Evolutionary conservation across 2,113 vertebrate genomes (phyloP), one percentile per base, ranked within the genome.

Genomic region (Hippoglossus stenolepis): DNA sequence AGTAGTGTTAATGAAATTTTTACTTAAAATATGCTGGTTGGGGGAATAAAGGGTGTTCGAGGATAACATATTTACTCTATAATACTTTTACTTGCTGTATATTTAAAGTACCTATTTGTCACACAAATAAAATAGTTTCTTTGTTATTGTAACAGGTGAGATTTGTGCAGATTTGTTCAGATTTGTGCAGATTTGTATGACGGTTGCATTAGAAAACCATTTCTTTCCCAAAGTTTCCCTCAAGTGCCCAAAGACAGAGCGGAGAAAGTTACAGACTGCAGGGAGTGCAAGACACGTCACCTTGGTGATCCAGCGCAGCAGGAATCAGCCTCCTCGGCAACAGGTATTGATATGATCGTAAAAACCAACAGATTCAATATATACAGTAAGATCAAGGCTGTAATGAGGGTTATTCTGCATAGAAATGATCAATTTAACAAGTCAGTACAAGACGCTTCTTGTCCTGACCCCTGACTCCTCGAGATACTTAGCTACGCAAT

Each of bases 401-500:
- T 24, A 57, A 4, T 43, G 43, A 8, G 2, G 15, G 17, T 57
- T 31, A 47, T 70, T 18, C 13, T 66, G 35, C 53, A 7, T 9
- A 31, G 21, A 69, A 67, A 2, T 31, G 7, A 73, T 68, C 0
- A 49, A 18, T 73, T 85, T 70, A 54, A 72, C 28, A n/a, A 59
- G 51, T 73, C 31, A 20, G 12, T n/a, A 23, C 13, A 18, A 61
- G 47, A 65, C 40, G 62, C 21, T 43, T 88, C 3, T 79, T 71
- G 21, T 51, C 13, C 8, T 91, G 90, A 91, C 87, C 89, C 45
- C 63, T 89, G 79, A 82, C 83, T 76, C 73, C 73, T 89, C 65
- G 68, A 72, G 68, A 71, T 66, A 73, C 5, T 5, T 18, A 65
- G 77, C 82, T 80, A 85, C 81, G 85, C 68, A 87, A 85, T 88